Base-by-base conservation (phyloP, 2,888 invertebrate species). In the Alsophila aescularia region DNA sequence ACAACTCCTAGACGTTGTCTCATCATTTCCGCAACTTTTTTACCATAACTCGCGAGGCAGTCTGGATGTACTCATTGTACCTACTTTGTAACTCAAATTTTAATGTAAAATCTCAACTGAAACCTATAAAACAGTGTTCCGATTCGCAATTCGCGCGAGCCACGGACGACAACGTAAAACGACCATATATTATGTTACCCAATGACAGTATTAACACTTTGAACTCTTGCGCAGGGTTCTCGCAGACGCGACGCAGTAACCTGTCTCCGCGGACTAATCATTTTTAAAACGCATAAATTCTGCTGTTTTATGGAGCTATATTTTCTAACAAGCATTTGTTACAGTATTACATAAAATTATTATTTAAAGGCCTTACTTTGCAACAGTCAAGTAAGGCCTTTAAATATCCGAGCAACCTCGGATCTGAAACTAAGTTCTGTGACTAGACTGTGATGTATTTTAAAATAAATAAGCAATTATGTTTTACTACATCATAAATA, bases 151-250 rank as follows among this genome's bases (percentile, higher is more conserved):
- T 44, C n/a, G 12, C 16, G 8, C 41, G 42, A 13, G 36, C 24
- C 5, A 35, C 39, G 15, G 18, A 24, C 21, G 24, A 35, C 45
- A 27, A 27, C 40, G 52, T 45, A 40, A 52, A 52, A 41, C 27
- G 9, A 12, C 32, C 15, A 24, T 48, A 48, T 43, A 53, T 53
- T 34, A 53, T 13, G 48, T 48, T 42, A 16, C 14, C 37, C 53
- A 48, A 53, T 37, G 53, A 39, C 53, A 53, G 42, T 43, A 55
- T 55, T 48, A 55, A 50, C 54, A 41, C 40, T 55, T 24, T 55
- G 55, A 55, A 50, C 55, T 44, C 29, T 53, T 42, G 53, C 44
- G 16, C 51, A 21, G 2, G 12, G 5, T 13, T 31, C 36, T 21
- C 15, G 34, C 36, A 52, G 44, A 36, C 35, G 35, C 47, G 29